phyloP scores from a whole-genome alignment of 2,888 invertebrate species.

The Machimus rusticus region DNA sequence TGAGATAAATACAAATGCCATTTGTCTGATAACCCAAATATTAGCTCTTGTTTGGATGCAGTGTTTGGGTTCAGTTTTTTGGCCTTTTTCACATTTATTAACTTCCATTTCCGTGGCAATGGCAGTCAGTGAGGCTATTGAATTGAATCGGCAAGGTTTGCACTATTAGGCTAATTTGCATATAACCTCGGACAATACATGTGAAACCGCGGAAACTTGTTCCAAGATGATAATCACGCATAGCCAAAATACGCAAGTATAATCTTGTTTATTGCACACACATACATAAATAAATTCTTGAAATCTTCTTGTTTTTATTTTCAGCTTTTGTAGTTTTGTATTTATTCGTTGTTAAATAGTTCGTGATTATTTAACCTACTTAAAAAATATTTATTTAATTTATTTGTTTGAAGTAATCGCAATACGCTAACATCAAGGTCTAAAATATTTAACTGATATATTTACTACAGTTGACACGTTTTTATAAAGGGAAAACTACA shows the following conservation, averaged over 20 bases:
- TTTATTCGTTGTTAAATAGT: not conserved
- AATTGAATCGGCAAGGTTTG: not conserved
- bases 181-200: not conserved
- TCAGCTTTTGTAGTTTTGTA: not conserved
- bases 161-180: not conserved
- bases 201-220: not conserved
- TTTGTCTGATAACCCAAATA: not conserved
- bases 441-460: not conserved
- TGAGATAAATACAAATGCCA: not conserved
- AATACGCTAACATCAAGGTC: not conserved
- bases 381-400: not conserved
- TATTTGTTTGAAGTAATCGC: not conserved
- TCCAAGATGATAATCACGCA: not conserved
- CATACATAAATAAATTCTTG: not conserved
- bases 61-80: not conserved
- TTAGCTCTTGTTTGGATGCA: not conserved
- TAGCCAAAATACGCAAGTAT: not conserved
- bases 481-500: too few relatives aligned
- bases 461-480: too few relatives aligned
- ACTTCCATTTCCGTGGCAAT: not conserved
- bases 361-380: not conserved
- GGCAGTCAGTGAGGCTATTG: not conserved
- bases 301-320: not conserved
- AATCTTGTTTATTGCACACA: not conserved
- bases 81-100: not conserved